Evolutionary conservation across 2,797 vertebrate genomes (phyloP).

Genomic region (Sebastes aleutianus): DNA sequence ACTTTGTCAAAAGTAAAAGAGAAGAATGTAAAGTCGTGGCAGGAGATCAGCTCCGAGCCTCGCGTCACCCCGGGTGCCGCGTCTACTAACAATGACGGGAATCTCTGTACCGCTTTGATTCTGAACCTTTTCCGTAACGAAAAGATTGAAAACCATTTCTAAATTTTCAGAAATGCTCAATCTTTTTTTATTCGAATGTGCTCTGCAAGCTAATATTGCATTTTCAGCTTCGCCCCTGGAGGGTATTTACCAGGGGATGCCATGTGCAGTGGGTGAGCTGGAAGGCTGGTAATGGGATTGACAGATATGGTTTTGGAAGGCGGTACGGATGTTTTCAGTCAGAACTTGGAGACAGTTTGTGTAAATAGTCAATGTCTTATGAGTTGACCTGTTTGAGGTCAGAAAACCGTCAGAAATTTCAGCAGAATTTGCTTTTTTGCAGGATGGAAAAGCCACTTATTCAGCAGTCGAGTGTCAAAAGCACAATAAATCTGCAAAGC

Average conservation of each 20-base stretch:
- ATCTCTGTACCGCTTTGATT: conserved; percentile 24
- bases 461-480: background rate
- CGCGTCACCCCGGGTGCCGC: background rate
- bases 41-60: conserved; percentile 42
- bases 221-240: conserved; percentile 35
- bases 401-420: background rate
- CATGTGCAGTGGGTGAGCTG: conserved; percentile 34
- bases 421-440: background rate
- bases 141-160: background rate
- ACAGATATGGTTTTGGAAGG: conserved; percentile 32
- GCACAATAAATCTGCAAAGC: background rate
- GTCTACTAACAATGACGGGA: conserved; percentile 12
- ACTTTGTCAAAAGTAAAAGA: conserved; percentile 31
- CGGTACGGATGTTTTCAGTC: conserved; percentile 21
- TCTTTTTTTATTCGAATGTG: conserved; percentile 36
- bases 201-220: conserved; percentile 34
- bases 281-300: conserved; percentile 34
- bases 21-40: conserved; percentile 41
- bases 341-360: conserved; percentile 1
- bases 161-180: conserved; percentile 24
- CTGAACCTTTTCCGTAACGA: background rate
- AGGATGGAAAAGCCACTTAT: background rate
- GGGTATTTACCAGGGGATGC: conserved; percentile 36
- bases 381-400: conserved; percentile 20
- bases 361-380: conserved; percentile 2